Evolutionary conservation across 2,797 vertebrate species (phyloP).

Genomic region (Crocodylus rhombifer): DNA sequence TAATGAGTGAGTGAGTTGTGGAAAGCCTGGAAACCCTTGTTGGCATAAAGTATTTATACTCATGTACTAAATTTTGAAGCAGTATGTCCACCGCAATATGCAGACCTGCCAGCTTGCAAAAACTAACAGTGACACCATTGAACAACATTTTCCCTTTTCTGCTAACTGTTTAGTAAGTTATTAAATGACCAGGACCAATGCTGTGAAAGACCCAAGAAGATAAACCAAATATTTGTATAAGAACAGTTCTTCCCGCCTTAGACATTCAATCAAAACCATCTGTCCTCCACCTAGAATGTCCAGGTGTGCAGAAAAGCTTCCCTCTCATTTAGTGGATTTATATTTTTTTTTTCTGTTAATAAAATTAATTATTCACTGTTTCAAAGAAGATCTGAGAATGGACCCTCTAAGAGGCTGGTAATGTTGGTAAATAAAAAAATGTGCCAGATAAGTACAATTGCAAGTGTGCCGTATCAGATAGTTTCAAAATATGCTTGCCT

Average conservation of each 20-base stretch:
- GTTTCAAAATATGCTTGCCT: background rate
- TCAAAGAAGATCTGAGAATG: background rate
- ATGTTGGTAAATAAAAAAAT: background rate
- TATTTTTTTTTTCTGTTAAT: background rate
- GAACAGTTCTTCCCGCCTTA: background rate
- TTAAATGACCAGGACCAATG: slow-evolving; percentile 60
- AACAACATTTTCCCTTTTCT: slow-evolving; percentile 63
- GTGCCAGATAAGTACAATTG: too few relatives aligned
- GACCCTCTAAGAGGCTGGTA: background rate
- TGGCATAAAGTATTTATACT: background rate
- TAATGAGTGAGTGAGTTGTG: background rate
- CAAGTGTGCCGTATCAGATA: background rate
- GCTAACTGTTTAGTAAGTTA: slow-evolving; percentile 67
- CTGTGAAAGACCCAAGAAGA: background rate
- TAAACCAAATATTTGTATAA: background rate
- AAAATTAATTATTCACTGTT: background rate
- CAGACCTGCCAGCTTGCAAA: background rate
- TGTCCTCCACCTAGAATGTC: background rate
- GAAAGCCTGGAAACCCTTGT: background rate
- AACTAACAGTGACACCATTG: background rate
- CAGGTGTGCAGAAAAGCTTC: background rate
- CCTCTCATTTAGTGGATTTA: background rate
- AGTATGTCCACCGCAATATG: background rate
- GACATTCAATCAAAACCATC: background rate
- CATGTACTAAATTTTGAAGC: background rate